Evolutionary conservation across 2,888 invertebrate genomes (phyloP).

Genomic region (Tenthredo notha): DNA sequence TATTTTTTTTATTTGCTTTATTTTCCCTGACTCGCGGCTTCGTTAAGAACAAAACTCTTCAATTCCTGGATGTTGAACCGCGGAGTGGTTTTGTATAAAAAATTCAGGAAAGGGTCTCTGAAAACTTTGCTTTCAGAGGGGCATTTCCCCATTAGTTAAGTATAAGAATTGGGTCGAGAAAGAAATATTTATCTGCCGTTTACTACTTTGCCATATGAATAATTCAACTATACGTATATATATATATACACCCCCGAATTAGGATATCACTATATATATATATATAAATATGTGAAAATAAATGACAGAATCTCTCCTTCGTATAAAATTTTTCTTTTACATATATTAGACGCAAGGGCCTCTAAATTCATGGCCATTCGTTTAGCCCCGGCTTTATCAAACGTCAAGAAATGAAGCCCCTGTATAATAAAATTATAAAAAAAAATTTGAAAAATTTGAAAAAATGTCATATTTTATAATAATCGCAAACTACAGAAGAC

Average conservation of each 20-base stretch:
- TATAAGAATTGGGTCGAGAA: slow-evolving; percentile 19
- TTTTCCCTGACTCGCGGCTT: background rate
- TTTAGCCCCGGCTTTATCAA: background rate
- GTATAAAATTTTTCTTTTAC: too few species aligned
- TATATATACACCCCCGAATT: background rate
- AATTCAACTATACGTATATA: background rate
- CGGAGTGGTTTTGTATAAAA: slow-evolving; percentile 45
- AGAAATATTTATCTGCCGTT: slow-evolving; percentile 13
- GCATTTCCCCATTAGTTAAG: background rate
- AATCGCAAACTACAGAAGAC: background rate
- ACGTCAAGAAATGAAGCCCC: background rate
- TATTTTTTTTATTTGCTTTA: background rate
- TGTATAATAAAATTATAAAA: background rate
- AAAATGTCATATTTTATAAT: background rate
- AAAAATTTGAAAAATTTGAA: background rate
- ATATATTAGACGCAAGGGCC: background rate
- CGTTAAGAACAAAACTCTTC: slow-evolving; percentile 44
- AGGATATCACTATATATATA: background rate
- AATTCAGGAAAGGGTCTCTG: slow-evolving; percentile 28
- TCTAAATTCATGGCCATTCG: background rate
- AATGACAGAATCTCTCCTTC: too few species aligned
- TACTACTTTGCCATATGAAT: background rate
- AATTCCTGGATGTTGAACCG: slow-evolving; percentile 33
- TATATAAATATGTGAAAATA: background rate
- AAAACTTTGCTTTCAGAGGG: slow-evolving; percentile 37